These are phyloP conservation scores for Drosophila malerkotliana DNA, from an alignment of 1,140 invertebrate species.

Conservation along the genomic window DNA sequence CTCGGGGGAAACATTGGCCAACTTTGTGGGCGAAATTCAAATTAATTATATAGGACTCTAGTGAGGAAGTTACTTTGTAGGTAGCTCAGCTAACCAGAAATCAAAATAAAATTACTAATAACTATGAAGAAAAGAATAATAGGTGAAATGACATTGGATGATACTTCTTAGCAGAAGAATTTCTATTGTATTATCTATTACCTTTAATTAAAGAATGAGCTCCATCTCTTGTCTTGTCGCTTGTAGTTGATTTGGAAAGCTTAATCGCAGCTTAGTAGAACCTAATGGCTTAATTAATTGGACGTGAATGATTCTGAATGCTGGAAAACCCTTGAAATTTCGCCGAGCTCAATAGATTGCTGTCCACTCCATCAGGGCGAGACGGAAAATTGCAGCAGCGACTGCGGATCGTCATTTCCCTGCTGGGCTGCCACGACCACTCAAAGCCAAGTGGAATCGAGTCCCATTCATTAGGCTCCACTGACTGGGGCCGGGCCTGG, in stretches of 20 bases:
- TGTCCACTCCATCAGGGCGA: slow-evolving; percentile 45
- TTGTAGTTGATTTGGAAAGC: background rate
- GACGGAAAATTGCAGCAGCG: slow-evolving; percentile 27
- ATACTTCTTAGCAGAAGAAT: slow-evolving; percentile 6
- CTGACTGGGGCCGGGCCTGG: slow-evolving; percentile 8
- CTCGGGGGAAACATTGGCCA: slow-evolving; percentile 38
- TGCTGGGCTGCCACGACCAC: slow-evolving; percentile 25
- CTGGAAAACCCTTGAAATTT: background rate
- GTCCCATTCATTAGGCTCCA: slow-evolving; percentile 41
- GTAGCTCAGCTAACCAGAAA: slow-evolving; percentile 40
- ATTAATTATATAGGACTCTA: slow-evolving; percentile 54
- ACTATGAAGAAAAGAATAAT: slow-evolving; percentile 15
- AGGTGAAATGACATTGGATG: background rate
- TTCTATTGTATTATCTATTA: background rate
- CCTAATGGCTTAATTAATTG: slow-evolving; percentile 51
- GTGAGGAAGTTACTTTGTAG: slow-evolving; percentile 31
- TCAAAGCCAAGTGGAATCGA: slow-evolving; percentile 37
- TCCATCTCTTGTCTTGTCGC: background rate
- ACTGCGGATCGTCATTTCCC: slow-evolving; percentile 33
- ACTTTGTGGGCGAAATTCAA: slow-evolving; percentile 55
- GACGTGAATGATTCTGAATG: slow-evolving; percentile 16
- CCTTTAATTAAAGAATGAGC: background rate
- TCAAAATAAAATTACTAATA: slow-evolving; percentile 60
- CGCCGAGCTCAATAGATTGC: slow-evolving; percentile 19
- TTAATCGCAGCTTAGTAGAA: slow-evolving; percentile 12